These are phyloP conservation scores for Spatulosminthurus flaviceps DNA, from an alignment of 2,888 invertebrate species.

Conservation along the genomic window DNA sequence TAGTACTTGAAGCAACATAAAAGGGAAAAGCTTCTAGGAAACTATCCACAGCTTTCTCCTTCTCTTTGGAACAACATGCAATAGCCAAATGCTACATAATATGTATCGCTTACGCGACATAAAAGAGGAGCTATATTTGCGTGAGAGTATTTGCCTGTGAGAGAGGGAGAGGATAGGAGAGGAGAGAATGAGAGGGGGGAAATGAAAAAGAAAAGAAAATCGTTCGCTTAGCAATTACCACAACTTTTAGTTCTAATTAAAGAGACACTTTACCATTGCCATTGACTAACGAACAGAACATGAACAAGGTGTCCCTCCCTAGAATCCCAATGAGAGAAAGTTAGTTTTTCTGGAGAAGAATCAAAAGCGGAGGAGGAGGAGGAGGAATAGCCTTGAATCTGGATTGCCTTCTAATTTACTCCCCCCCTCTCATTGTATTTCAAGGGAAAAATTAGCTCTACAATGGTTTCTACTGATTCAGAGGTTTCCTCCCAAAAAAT, in stretches of 20 bases:
- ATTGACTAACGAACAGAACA: constrained; percentile 38
- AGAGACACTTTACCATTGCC: constrained; percentile 40
- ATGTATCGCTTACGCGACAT: too few relatives aligned
- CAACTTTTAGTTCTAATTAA: constrained; percentile 44
- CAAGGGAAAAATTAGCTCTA: constrained; percentile 39
- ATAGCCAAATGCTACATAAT: too few relatives aligned
- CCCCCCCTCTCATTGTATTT: constrained; percentile 32
- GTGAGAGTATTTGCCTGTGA: neutral
- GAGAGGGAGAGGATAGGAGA: neutral
- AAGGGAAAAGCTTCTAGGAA: neutral
- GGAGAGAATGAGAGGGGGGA: neutral
- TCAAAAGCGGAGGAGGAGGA: neutral
- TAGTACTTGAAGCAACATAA: neutral
- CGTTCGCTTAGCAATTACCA: constrained; percentile 44
- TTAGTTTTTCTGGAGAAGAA: neutral
- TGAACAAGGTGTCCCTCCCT: neutral
- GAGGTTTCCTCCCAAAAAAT: neutral
- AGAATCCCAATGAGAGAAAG: neutral
- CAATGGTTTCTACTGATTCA: constrained; percentile 34
- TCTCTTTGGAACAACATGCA: neutral
- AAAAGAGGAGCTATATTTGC: neutral
- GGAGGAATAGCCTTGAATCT: constrained; percentile 38
- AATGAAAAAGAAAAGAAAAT: too few relatives aligned
- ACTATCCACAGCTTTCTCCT: neutral
- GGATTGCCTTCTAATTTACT: constrained; percentile 45